Base-by-base conservation (phyloP, 1,140 invertebrate genomes). In the Drosophila mojavensis region DNA sequence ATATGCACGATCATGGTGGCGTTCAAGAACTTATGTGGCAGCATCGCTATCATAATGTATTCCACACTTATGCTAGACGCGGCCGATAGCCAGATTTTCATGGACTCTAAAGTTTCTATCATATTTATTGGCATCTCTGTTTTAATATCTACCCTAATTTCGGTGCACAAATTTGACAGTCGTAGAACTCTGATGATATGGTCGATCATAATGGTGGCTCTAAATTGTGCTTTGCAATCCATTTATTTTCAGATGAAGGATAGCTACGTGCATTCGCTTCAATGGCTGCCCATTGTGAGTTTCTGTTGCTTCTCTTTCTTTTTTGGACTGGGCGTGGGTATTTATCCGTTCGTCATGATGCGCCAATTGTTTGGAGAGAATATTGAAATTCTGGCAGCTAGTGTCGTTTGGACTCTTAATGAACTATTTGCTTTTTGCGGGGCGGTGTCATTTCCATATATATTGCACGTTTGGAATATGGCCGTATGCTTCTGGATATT, bases 1-100 rank as follows among this genome's bases (percentile, higher is more conserved):
- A 94, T 94, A 17, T 94, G 95, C 48, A 92, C 95, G 0, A 91
- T 94, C 1, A 94, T 94, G 10, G 39, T 51, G 45, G 50, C 41
- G 4, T 67, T 58, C 11, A 17, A 50, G 33, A 41, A 50, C 30
- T 50, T 67, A 17, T 39, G 45, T 11, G 64, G 64, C 24, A 45
- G 64, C 30, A 41, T 20, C 4, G 54, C 43, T 1, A 48, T 67
- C 13, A 39, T 59, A 6, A 17, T 24, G 7, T 67, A 50, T 20
- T n/a, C 4, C 24, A 51, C 54, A 17, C 13, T 17, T 4, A 56
- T 66, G 36, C 11, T 58, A 10, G n/a, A 13, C 2, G 11, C 15
- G 2, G 10, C 30, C 5, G 30, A 9, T 1, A 28, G 6, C 11
- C 45, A 28, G 3, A 39, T 39, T 11, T 39, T 4, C 11, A 0